Base-by-base conservation (phyloP, 2,797 vertebrate species). In the Centropyge bicolor region DNA sequence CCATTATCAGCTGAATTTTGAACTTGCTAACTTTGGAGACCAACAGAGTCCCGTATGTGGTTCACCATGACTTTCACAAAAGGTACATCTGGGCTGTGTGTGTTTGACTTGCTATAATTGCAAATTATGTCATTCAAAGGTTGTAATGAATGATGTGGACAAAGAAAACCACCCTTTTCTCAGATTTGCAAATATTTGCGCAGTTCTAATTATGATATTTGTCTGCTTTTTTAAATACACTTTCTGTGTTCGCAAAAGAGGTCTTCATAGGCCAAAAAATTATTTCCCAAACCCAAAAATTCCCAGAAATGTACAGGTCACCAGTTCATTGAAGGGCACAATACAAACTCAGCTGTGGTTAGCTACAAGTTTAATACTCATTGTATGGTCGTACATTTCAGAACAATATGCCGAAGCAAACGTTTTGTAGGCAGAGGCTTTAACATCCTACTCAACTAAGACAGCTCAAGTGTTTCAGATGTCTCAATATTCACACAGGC, bases 371-470 rank as follows among this genome's bases (percentile, higher is more conserved):
- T 31, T 31, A 4, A 31, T 31, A 31, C 27, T 31, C 27, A 31
- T 31, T 31, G 27, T 31, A 31, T 40, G 38, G 31, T 36, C 6
- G 14, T 63, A 61, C 7, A 57, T 64, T 69, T 63, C 16, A 72
- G 13, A 81, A 20, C 60, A 76, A 41, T 72, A 74, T 68, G 69
- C 51, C 54, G 52, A 64, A 14, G 72, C 36, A 36, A 62, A 70
- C 11, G 3, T 54, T 84, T 66, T 31, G 49, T 22, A 46, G 57
- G 48, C 61, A 64, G 59, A 72, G 7, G 41, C 49, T 60, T 57
- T 54, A 78, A 84, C 68, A 65, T 74, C 65, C 76, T 40, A 74
- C 55, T 14, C 73, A 57, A 60, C 40, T 8, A 49, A 41, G 27
- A 13, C 41, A 31, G 19, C 51, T 6, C 14, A 78, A 68, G 48